Base-by-base conservation (phyloP, 2,113 vertebrate genomes). In the Telmatochromis sp. region DNA sequence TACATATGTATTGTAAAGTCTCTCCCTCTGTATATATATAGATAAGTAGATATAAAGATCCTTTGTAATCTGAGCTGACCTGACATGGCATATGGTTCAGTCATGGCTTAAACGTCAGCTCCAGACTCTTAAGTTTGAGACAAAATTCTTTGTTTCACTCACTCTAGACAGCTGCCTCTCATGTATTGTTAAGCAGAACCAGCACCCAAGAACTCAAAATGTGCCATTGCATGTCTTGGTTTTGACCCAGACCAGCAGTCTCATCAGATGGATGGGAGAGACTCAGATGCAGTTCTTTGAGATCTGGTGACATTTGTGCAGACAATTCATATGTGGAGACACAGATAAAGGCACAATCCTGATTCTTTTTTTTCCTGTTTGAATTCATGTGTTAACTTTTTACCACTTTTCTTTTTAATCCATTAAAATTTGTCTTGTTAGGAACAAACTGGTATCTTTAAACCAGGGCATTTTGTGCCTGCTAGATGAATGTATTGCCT, bases 31-130 rank as follows among this genome's bases (percentile, higher is more conserved):
- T 83, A 89, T 82, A 53, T 85, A 50, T 47, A 47, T 68, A 65
- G 60, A 35, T 35, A 65, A 19, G 31, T n/a, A 65, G 17, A 65
- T 68, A 14, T 14, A 68, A 23, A 40, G 31, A 53, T 86, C 31
- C 86, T 92, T 63, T 80, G 57, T 82, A 85, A 81, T 90, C 83
- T 89, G 45, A 90, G 42, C 60, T 82, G 80, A 91, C 84, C 84
- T 91, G 71, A 83, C 82, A 87, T 89, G 75, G 86, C 82, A 87
- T 89, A 57, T 88, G 81, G 87, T 84, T 90, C 57, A 37, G 83
- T 87, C 75, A 73, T 88, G 73, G 89, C 35, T 71, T 89, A 91
- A 92, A 92, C 54, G 33, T 80, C 51, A 83, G 60, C 84, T 86
- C 80, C 88, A 88, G 91, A 86, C 40, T 87, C 82, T 80, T 57